phyloP scores from a whole-genome alignment of 2,888 invertebrate species.

The Eustalomyia histrio region DNA sequence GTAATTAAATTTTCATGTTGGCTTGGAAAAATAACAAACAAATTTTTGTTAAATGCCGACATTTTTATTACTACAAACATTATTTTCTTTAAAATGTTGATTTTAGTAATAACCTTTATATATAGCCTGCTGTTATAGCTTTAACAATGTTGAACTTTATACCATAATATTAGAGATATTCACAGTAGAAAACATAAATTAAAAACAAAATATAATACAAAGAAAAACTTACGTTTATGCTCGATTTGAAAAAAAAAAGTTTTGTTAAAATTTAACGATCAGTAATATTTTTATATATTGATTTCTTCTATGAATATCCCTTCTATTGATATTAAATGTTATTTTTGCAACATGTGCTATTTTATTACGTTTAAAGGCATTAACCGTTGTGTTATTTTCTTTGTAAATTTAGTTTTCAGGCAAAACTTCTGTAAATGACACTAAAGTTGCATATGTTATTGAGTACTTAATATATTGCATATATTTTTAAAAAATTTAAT shows the following conservation, averaged over 20 bases:
- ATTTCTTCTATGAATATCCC: neutral
- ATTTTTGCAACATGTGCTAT: conserved; percentile 6
- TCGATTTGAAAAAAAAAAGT: too few species aligned
- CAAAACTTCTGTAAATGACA: conserved; percentile 38
- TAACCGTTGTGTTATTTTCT: conserved; percentile 32
- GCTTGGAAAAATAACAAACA: neutral
- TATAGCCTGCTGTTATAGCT: neutral
- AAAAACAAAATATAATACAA: too few species aligned
- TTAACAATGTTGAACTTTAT: neutral
- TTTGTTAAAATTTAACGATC: too few species aligned
- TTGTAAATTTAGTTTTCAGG: conserved; percentile 11
- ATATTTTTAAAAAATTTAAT: neutral
- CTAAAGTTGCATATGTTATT: conserved; percentile 33
- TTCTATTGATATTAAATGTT: neutral
- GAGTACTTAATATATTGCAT: conserved; percentile 3
- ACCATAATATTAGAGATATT: too few species aligned
- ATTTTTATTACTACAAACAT: neutral
- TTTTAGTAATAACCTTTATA: neutral
- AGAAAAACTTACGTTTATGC: too few species aligned
- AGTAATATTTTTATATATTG: too few species aligned
- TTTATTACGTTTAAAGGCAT: conserved; percentile 22
- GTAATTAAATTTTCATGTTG: conserved; percentile 18
- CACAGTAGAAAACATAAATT: too few species aligned
- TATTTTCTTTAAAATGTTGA: neutral
- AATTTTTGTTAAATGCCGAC: neutral